A percentile compares a stretch with the other conserved stretches of the same genome.
Conservation (phyloP, 2,797 vertebrate species). For the Semotilus atromaculatus region DNA sequence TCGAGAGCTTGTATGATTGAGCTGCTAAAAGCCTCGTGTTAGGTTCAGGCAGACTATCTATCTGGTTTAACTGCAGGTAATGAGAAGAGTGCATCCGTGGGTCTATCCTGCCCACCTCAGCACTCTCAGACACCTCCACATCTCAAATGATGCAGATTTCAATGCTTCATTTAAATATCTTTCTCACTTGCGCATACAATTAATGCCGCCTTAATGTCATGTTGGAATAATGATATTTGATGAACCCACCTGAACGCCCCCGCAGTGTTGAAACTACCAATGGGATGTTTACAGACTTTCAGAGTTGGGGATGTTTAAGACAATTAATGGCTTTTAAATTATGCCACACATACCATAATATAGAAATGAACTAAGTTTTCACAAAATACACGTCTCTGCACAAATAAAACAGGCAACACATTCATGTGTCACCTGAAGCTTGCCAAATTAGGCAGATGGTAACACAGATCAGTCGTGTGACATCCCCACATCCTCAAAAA, state of each 20-base stretch:
- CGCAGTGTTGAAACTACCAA: neutral
- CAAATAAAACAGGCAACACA: no score
- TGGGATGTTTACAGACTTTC: neutral
- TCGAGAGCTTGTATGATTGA: constrained; percentile 13
- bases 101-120: constrained; percentile 17
- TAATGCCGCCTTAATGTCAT: neutral
- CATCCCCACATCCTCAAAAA: neutral
- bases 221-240: neutral
- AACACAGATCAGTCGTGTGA: neutral
- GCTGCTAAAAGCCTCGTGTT: constrained; percentile 30
- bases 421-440: no score
- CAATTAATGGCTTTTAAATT: neutral
- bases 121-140: constrained; percentile 20
- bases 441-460: no score
- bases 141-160: neutral
- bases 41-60: constrained; percentile 20
- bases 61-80: constrained; percentile 19
- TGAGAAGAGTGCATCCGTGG: constrained; percentile 27
- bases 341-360: no score
- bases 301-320: no score
- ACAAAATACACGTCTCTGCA: no score
- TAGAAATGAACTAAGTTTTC: no score
- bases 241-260: neutral
- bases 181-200: neutral
- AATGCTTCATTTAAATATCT: constrained; percentile 14